A percentile compares a stretch with the other conserved stretches of the same genome.
phyloP scores from a whole-genome alignment of 2,797 vertebrate genomes.

The Notolabrus celidotus region DNA sequence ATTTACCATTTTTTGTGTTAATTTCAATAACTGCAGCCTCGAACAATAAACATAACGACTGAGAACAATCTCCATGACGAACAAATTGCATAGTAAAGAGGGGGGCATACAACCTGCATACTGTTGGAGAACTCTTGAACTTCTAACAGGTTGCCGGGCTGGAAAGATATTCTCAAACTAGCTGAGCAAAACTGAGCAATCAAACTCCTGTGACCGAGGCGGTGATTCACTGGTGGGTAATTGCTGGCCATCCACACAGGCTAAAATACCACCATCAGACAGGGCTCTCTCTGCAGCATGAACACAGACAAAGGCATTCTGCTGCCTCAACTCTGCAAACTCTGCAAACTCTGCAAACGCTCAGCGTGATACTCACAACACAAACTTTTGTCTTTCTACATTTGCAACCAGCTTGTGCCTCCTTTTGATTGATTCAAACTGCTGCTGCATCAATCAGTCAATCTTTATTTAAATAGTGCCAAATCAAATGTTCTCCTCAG shows the following conservation, averaged over 20 bases:
- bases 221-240: conserved; percentile 32
- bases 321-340: not conserved
- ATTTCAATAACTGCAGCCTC: not conserved
- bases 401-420: not conserved
- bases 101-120: not conserved
- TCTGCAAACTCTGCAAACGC: not conserved
- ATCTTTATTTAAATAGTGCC: no score
- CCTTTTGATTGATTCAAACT: not conserved
- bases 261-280: conserved; percentile 20
- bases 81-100: conserved; percentile 1
- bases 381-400: not conserved
- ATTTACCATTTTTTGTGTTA: conserved; percentile 7
- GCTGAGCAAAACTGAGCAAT: conserved; percentile 22
- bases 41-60: not conserved
- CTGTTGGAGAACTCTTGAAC: conserved; percentile 9
- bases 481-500: no score
- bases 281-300: not conserved
- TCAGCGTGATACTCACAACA: not conserved
- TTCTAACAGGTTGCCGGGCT: conserved; percentile 6
- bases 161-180: conserved; percentile 28
- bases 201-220: conserved; percentile 21
- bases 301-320: conserved; percentile 2
- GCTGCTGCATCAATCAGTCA: no score
- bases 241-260: conserved; percentile 12
- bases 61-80: not conserved